Evolutionary conservation across 35 echinoderm and acorn worm species (phyloP), one percentile per base, ranked within the genome.

Genomic region (Holothuria glaberrima): DNA sequence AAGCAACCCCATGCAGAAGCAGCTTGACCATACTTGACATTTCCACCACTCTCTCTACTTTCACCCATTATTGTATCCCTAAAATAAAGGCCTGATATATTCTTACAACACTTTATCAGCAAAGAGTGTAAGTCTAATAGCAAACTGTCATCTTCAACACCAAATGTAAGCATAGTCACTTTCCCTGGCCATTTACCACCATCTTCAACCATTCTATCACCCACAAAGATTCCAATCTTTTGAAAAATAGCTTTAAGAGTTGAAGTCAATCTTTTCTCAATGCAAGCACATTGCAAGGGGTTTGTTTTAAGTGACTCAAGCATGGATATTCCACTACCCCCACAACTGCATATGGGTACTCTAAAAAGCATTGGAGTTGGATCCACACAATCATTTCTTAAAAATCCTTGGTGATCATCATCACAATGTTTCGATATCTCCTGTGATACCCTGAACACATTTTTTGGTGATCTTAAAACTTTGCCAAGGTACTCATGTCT

Each of bases 401-500:
- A 69, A 21, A 28, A 29, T 27, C 31, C 66, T 22, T 78, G 5
- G 38, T 48, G 44, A 25, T 21, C n/a, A 48, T 78, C 74, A 48
- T 35, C 44, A 25, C 74, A 78, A 78, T 78, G 50, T 48, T 27
- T 48, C 0, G 29, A 50, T 19, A 78, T 78, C n/a, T 52, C 41
- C 50, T 78, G 26, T 10, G 44, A 22, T 18, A 78, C 21, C 6
- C 18, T 28, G 17, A 48, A 27, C 12, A 78, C 74, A 30, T n/a
- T 24, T 78, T 54, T 14, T 6, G 74, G 74, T 50, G 74, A 48
- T 48, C 74, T 48, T n/a, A 50, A n/a, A 21, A 78, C 74, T 78
- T 78, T 48, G 26, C 25, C 41, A 6, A 78, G 74, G 16, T 78
- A 78, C 22, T 1, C 1, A 21, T 78, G 50, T 3, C n/a, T 21